A percentile compares a stretch with the other conserved stretches of the same genome.
Evolutionary conservation across 2,888 invertebrate species (phyloP).

Genomic region (Acanthopleura granulata): DNA sequence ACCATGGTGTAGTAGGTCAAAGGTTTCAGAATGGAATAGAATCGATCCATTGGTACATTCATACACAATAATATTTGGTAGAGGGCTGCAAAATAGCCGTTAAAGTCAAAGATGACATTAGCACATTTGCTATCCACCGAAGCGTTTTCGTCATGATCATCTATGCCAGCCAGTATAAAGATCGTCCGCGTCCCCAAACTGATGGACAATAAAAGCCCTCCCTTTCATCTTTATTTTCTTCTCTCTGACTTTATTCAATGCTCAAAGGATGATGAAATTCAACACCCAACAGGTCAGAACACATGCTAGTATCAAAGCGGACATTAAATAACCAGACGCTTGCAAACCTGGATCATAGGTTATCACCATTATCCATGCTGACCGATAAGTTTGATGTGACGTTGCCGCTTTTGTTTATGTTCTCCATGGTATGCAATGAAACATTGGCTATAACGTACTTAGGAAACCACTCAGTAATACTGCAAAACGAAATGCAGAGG

Average conservation of each 20-base stretch:
- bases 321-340: background rate
- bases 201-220: background rate
- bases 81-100: background rate
- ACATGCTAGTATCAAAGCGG: background rate
- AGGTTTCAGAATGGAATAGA: slow-evolving; percentile 1
- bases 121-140: background rate
- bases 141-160: background rate
- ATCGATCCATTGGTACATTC: background rate
- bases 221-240: background rate
- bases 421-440: too few relatives aligned
- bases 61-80: background rate
- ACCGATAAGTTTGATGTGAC: too few relatives aligned
- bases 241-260: background rate
- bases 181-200: background rate
- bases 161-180: background rate
- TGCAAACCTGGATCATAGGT: too few relatives aligned
- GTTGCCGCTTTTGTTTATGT: too few relatives aligned
- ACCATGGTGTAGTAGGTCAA: background rate
- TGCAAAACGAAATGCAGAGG: too few relatives aligned
- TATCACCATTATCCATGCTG: too few relatives aligned
- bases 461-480: too few relatives aligned
- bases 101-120: background rate
- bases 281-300: background rate
- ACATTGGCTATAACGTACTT: too few relatives aligned
- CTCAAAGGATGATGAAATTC: background rate